phyloP scores from a whole-genome alignment of 2,113 vertebrate species.

The Cephalopterus ornatus region DNA sequence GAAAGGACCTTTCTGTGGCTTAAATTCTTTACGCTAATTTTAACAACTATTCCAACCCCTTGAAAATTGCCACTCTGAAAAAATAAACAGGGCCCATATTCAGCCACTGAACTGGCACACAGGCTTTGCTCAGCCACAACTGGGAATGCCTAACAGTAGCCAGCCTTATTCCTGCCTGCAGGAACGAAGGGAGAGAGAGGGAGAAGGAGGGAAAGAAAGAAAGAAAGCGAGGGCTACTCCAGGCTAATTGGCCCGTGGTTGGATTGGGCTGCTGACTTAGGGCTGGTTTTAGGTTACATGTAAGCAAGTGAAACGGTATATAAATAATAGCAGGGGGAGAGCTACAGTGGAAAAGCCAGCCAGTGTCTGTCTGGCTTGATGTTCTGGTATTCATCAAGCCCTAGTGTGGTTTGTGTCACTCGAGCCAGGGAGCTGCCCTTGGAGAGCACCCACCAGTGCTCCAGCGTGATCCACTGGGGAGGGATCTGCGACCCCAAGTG shows the following conservation, averaged over 20 bases:
- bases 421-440: not conserved
- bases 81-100: constrained; percentile 72
- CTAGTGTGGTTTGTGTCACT: constrained; percentile 3
- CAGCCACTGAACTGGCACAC: constrained; percentile 29
- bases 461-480: rapidly evolving
- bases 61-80: constrained; percentile 64
- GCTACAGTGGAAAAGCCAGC: constrained; percentile 38
- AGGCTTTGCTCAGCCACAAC: not conserved
- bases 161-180: not conserved
- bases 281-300: constrained; percentile 65
- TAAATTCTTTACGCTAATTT: constrained; percentile 68
- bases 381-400: constrained; percentile 47
- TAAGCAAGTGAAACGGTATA: constrained; percentile 56
- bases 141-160: constrained; percentile 38
- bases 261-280: not conserved
- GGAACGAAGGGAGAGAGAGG: not conserved
- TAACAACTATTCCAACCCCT: constrained; percentile 64
- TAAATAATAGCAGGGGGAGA: constrained; percentile 46
- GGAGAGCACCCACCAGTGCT: not conserved
- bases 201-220: not conserved
- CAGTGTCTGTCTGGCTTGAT: constrained; percentile 25
- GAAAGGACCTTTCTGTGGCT: constrained; percentile 65
- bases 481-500: too few species aligned
- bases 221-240: not conserved
- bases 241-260: not conserved